Conservation (phyloP, 2,888 invertebrate genomes). For the Anthoptus insignis region DNA sequence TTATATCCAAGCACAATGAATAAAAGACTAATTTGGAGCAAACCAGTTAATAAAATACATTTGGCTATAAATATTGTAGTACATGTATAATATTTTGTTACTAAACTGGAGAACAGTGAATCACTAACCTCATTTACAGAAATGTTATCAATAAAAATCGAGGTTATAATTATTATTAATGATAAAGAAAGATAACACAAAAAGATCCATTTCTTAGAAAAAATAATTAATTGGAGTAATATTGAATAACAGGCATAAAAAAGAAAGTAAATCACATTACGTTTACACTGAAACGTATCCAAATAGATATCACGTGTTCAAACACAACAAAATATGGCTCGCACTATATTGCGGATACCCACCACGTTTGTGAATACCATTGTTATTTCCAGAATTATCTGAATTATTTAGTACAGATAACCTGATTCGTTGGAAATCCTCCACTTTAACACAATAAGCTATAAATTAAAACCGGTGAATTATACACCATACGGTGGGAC, state of each 20-base stretch:
- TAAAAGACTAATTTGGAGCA: no score
- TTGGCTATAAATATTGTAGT: no score
- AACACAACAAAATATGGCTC: conserved; percentile 33
- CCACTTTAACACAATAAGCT: conserved; percentile 10
- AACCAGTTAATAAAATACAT: no score
- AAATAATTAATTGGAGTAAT: not conserved
- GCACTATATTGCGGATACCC: conserved; percentile 22
- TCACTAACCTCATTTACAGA: conserved; percentile 24
- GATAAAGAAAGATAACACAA: conserved; percentile 9
- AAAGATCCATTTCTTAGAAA: not conserved
- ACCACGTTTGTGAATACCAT: conserved; percentile 28
- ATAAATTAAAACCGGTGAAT: conserved; percentile 43
- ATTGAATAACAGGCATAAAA: no score
- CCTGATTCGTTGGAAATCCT: not conserved
- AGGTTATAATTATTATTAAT: conserved; percentile 17
- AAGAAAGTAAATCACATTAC: not conserved
- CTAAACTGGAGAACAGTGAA: not conserved
- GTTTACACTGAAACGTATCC: conserved; percentile 19
- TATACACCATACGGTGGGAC: conserved; percentile 44
- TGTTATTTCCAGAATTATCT: conserved; percentile 5
- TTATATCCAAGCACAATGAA: no score
- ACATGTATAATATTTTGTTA: no score
- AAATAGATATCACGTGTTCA: conserved; percentile 31
- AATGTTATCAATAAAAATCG: conserved; percentile 24
- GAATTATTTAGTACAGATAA: not conserved